Base-by-base conservation (phyloP, 1,140 invertebrate genomes). In the Apis florea region DNA sequence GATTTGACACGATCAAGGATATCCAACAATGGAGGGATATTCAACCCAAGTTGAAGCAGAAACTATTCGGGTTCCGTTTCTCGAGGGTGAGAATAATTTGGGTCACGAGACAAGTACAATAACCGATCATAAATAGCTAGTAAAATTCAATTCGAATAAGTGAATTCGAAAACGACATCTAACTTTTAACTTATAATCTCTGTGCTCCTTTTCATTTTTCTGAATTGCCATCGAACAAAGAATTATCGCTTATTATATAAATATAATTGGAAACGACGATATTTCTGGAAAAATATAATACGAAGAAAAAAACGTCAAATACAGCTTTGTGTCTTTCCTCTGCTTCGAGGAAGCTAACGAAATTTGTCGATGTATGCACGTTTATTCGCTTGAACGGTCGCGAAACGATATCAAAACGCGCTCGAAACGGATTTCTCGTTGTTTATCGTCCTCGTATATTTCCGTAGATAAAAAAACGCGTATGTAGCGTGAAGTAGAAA, bases 141-240 rank as follows among this genome's bases (percentile, higher is more conserved):
- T 88, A 80, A 89, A 89, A 89, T 88, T 88, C 88, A 86, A 89
- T 89, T 81, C 31, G 88, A 89, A 88, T 76, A 74, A 82, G 72
- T 89, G 84, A 89, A 85, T 86, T 88, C 82, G 70, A 67, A 83
- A 85, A 89, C 82, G 79, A 83, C 87, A 72, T 3, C 31, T 6
- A 40, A 40, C 31, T 31, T 31, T 31, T 31, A 4, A 31, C 2
- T 40, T 40, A 6, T 40, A 5, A 40, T 31, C 31, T 31, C 31
- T 31, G 31, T 40, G 31, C 31, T 40, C 4, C 31, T 5, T 40
- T 40, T 40, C 31, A 40, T 40, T 5, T 4, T 40, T 40, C 5
- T 6, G 6, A 40, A 40, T 5, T 6, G 31, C 5, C 31, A 6
- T 40, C 5, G 6, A 40, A 40, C 6, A 40, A 40, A 40, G 4